These are phyloP conservation scores for Hyles vespertilio DNA, from an alignment of 1,140 invertebrate genomes.

Conservation along the genomic window DNA sequence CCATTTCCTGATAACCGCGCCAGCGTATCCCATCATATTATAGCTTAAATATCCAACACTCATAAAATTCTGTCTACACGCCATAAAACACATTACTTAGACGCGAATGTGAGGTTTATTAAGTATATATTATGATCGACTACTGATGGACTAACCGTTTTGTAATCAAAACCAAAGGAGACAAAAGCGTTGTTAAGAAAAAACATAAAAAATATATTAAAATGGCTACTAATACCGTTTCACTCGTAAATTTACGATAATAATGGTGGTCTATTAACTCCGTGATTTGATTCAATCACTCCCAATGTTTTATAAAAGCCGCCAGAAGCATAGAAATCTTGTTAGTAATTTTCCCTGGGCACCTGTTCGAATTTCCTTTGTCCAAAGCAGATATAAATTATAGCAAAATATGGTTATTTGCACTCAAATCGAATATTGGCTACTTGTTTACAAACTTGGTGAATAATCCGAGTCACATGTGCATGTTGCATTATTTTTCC, in stretches of 20 bases:
- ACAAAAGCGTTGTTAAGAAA: neutral
- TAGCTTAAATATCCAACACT: neutral
- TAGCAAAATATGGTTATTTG: no score
- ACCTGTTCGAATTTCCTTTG: no score
- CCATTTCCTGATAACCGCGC: no score
- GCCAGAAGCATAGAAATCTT: neutral
- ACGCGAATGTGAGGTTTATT: neutral
- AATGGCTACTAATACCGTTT: neutral
- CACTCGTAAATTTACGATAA: conserved; percentile 5
- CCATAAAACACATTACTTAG: neutral
- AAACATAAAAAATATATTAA: conserved; percentile 1
- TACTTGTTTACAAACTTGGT: no score
- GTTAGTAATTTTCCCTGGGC: neutral
- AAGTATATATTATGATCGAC: conserved; percentile 3
- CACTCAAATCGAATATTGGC: no score
- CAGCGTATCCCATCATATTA: no score
- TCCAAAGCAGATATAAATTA: no score
- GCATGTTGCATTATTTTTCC: no score
- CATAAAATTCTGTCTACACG: conserved; percentile 1
- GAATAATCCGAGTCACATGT: no score
- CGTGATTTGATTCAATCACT: conserved; percentile 3
- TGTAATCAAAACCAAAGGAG: neutral
- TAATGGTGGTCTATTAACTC: neutral
- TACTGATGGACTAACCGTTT: neutral
- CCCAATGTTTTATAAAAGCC: conserved; percentile 1